Percentiles rank a stretch among this genome's conserved stretches.
These are phyloP conservation scores for Hypsibius dujardini DNA, from an alignment of 1,140 invertebrate species.

Conservation along the genomic window DNA sequence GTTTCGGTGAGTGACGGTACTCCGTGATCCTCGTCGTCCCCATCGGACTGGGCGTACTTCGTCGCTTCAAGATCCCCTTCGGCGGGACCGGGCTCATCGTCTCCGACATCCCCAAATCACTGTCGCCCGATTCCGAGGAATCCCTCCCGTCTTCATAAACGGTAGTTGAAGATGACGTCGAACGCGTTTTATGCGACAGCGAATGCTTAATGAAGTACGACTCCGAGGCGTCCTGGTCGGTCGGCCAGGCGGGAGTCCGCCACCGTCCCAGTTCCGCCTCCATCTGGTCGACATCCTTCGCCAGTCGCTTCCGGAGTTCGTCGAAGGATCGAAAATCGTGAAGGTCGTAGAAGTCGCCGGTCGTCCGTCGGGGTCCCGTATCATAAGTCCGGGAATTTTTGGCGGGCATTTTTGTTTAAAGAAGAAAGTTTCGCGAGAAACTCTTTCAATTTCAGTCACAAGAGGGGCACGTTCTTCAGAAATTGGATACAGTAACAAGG, in stretches of 20 bases:
- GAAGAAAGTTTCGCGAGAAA: neutral
- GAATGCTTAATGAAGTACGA: neutral
- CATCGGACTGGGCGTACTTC: too few species aligned
- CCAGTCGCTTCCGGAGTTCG: neutral
- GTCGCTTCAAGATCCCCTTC: too few species aligned
- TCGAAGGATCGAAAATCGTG: neutral
- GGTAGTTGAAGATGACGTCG: neutral
- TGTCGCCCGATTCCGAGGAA: neutral
- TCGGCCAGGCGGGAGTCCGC: neutral
- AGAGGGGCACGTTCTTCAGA: neutral
- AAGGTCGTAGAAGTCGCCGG: neutral
- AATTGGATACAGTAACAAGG: too few species aligned
- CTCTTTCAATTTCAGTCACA: neutral
- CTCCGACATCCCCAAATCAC: too few species aligned
- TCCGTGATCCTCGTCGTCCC: too few species aligned
- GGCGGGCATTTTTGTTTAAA: neutral
- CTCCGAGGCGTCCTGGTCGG: neutral
- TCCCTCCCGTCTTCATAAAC: neutral
- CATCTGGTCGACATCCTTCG: neutral
- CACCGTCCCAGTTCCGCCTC: neutral
- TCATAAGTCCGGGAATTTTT: neutral
- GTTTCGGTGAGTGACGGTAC: too few species aligned
- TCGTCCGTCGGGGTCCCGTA: neutral
- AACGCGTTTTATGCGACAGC: neutral
- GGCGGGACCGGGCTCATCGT: too few species aligned